Evolutionary conservation across 2,113 vertebrate genomes (phyloP).

Genomic region (Odocoileus hemionus): DNA sequence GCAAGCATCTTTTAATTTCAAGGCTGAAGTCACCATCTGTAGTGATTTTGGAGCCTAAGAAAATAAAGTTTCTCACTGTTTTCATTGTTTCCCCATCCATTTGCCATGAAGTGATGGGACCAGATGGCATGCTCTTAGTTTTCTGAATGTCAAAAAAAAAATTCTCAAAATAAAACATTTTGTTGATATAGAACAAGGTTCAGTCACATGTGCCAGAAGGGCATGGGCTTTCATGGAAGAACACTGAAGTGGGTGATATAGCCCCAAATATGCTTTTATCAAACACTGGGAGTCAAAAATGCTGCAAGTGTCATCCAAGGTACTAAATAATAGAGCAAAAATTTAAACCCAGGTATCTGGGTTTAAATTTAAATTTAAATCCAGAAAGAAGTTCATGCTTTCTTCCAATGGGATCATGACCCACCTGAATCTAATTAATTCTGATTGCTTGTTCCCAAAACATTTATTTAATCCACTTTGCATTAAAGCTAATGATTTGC

Average conservation of each 20-base stretch:
- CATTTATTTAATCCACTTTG: background rate
- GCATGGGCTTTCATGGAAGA: background rate
- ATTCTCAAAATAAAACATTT: background rate
- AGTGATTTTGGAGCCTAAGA: background rate
- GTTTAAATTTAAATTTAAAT: background rate
- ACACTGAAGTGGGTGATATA: background rate
- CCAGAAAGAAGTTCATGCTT: background rate
- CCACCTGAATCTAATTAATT: background rate
- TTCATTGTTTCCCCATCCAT: background rate
- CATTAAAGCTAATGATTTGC: background rate
- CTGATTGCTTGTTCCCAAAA: background rate
- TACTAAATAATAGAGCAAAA: background rate
- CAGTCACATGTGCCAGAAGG: background rate
- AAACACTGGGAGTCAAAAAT: background rate
- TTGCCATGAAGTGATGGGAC: background rate
- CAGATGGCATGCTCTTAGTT: background rate
- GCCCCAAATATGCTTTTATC: background rate
- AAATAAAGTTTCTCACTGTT: background rate
- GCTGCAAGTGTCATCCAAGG: fast-evolving
- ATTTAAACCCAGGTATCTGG: background rate
- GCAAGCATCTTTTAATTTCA: background rate
- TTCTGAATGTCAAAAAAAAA: background rate
- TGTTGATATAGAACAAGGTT: background rate
- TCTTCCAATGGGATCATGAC: background rate
- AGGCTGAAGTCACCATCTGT: background rate